These are phyloP conservation scores for Diplodus puntazzo DNA, from an alignment of 2,797 vertebrate species.

Conservation along the genomic window DNA sequence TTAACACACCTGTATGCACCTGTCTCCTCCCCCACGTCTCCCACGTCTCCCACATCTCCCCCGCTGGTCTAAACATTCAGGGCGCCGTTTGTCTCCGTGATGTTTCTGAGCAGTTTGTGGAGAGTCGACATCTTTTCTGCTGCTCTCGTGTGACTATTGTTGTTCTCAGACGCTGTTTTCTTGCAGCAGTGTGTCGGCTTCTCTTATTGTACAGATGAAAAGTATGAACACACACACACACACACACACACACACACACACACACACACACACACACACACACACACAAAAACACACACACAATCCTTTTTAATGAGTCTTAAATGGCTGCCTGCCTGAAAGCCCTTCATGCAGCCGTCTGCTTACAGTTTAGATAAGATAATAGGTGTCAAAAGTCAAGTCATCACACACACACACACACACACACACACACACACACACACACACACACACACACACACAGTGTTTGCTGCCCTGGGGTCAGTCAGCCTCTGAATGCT, in stretches of 20 bases:
- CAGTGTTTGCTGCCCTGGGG: not conserved
- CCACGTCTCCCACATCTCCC: too few species aligned
- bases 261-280: slow-evolving; percentile 9
- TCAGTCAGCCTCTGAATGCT: slow-evolving; percentile 7
- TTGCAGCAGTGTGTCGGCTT: not conserved
- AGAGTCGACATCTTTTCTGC: not conserved
- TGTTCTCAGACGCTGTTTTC: not conserved
- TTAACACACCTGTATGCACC: not conserved
- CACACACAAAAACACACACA: slow-evolving; percentile 2
- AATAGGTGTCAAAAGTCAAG: slow-evolving; percentile 29
- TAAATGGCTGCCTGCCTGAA: slow-evolving; percentile 7
- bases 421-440: slow-evolving; percentile 6
- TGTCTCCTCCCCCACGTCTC: too few species aligned
- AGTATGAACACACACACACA: not conserved
- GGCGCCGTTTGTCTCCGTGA: too few species aligned
- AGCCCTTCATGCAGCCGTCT: slow-evolving; percentile 17
- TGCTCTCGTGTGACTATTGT: not conserved
- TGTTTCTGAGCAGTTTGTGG: too few species aligned
- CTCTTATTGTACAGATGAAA: slow-evolving; percentile 1
- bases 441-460: slow-evolving; percentile 3
- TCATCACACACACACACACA: slow-evolving; percentile 1
- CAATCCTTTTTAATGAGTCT: slow-evolving; percentile 7
- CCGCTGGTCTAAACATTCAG: too few species aligned
- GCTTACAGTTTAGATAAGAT: slow-evolving; percentile 24
- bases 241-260: slow-evolving; percentile 3